Evolutionary conservation across 2,797 vertebrate species (phyloP).

Genomic region (Synanceia verrucosa): DNA sequence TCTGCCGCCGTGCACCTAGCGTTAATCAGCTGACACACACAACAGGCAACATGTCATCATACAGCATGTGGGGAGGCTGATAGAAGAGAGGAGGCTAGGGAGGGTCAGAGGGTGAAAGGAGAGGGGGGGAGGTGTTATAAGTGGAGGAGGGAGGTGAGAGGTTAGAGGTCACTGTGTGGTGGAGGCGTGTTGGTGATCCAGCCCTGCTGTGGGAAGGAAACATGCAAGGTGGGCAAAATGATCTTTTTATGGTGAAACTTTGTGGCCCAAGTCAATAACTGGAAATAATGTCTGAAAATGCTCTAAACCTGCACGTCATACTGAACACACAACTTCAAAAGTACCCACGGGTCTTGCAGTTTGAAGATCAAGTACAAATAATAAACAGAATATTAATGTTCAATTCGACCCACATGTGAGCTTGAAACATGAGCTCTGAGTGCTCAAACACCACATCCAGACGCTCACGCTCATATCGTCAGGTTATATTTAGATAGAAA

Average conservation of each 20-base stretch:
- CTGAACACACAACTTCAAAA: background rate
- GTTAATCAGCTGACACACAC: conserved; percentile 93
- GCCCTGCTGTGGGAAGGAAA: conserved; percentile 57
- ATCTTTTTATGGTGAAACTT: conserved; percentile 9
- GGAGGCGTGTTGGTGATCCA: conserved; percentile 60
- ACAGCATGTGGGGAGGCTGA: conserved; percentile 44
- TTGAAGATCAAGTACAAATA: background rate
- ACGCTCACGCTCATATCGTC: background rate
- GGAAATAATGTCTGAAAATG: background rate
- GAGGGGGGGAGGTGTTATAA: conserved; percentile 37
- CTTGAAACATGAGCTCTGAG: background rate
- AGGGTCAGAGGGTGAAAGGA: conserved; percentile 29
- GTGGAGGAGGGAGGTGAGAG: conserved; percentile 53
- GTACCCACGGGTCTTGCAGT: background rate
- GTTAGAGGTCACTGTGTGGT: conserved; percentile 54
- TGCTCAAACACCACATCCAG: conserved; percentile 11
- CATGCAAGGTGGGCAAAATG: conserved; percentile 68
- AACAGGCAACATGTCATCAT: conserved; percentile 75
- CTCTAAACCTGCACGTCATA: background rate
- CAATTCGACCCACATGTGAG: background rate
- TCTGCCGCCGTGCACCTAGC: conserved; percentile 96
- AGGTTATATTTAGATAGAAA: background rate
- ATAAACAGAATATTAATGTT: background rate
- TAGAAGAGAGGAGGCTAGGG: conserved; percentile 32
- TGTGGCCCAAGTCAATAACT: no score